phyloP scores from a whole-genome alignment of 2,797 vertebrate species.

The Hippoglossus hippoglossus region DNA sequence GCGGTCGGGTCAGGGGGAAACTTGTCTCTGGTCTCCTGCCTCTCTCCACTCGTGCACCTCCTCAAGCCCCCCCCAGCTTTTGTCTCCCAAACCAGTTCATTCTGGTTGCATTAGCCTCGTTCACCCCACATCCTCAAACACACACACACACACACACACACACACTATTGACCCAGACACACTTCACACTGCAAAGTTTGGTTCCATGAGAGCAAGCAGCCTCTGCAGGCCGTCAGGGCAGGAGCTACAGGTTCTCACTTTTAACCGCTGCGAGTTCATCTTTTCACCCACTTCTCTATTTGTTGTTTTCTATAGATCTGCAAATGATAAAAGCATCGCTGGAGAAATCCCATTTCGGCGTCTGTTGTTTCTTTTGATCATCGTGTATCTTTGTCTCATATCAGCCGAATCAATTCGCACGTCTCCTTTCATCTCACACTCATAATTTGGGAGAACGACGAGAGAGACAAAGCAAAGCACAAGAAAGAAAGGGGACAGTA shows the following conservation, averaged over 20 bases:
- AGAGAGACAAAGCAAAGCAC: neutral
- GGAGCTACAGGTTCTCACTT: neutral
- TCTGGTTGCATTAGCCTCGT: constrained; percentile 60
- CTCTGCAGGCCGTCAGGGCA: neutral
- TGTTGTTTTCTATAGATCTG: neutral
- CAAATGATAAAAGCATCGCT: neutral
- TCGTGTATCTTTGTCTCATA: constrained; percentile 6
- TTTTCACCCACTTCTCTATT: neutral
- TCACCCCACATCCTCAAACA: constrained; percentile 37
- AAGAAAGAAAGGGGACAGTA: neutral
- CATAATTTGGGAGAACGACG: neutral
- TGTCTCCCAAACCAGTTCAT: constrained; percentile 68
- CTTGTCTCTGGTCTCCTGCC: constrained; percentile 22
- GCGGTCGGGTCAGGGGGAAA: constrained; percentile 19
- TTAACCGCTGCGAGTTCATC: neutral
- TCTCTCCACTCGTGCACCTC: constrained; percentile 25
- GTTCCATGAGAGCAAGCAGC: neutral
- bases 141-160: constrained; percentile 33
- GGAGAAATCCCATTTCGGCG: neutral
- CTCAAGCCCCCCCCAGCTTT: constrained; percentile 41
- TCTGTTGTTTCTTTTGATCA: constrained; percentile 38
- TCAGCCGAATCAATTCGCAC: constrained; percentile 18
- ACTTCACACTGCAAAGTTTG: neutral
- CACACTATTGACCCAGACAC: neutral
- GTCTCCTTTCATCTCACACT: constrained; percentile 36